Conservation (phyloP, 2,113 vertebrate genomes). For the Hirundichthys speculiger region DNA sequence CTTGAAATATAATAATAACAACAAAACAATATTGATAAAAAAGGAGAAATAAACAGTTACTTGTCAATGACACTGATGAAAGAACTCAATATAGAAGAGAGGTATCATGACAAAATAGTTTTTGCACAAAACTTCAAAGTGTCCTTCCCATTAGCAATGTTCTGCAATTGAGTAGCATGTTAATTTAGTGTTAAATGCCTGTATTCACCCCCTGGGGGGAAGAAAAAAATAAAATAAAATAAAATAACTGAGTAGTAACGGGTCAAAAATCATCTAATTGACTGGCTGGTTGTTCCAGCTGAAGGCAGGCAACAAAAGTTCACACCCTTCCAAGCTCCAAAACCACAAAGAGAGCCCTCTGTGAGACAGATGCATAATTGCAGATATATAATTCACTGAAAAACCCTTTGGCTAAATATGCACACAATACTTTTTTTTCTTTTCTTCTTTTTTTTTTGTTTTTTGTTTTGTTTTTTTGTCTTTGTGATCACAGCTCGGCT, state of each 20-base stretch:
- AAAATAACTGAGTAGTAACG: conserved; percentile 39
- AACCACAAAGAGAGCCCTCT: conserved; percentile 66
- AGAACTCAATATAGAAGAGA: conserved; percentile 35
- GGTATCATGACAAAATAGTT: conserved; percentile 21
- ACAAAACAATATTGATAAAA: conserved; percentile 11
- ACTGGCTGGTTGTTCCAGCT: conserved; percentile 56
- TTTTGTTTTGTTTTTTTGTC: conserved; percentile 1
- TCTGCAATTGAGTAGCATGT: conserved; percentile 44
- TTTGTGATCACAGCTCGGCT: conserved; percentile 80
- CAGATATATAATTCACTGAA: conserved; percentile 71
- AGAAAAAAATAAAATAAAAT: conserved; percentile 36
- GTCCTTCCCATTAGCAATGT: conserved; percentile 34
- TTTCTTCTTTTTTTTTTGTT: conserved; percentile 27
- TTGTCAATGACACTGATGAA: conserved; percentile 54
- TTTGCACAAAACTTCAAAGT: conserved; percentile 59
- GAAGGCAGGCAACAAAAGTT: conserved; percentile 70
- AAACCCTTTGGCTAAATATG: conserved; percentile 84
- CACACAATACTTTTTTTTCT: conserved; percentile 78
- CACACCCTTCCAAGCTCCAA: conserved; percentile 68
- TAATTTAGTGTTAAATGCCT: conserved; percentile 76
- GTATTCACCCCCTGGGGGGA: conserved; percentile 14
- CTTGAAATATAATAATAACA: conserved; percentile 20
- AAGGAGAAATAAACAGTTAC: conserved; percentile 30
- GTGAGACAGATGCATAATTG: conserved; percentile 72
- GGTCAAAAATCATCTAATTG: conserved; percentile 52